A percentile compares a stretch with the other conserved stretches of the same genome.
phyloP scores from a whole-genome alignment of 2,797 vertebrate genomes.

The Aythya fuligula region DNA sequence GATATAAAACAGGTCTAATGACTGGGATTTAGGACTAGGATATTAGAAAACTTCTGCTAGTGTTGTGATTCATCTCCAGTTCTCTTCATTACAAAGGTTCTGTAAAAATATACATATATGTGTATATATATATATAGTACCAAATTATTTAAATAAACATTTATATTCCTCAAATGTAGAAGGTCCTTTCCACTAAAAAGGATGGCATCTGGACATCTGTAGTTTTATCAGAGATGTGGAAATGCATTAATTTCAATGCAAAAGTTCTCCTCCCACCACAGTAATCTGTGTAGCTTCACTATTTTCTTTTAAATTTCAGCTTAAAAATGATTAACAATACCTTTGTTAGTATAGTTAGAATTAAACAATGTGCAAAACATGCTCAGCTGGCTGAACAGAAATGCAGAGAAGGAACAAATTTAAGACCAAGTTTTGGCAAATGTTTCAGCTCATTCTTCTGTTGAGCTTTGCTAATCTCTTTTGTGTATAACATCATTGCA shows the following conservation, averaged over 20 bases:
- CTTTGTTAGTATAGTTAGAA: background rate
- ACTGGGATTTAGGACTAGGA: background rate
- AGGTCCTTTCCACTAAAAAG: background rate
- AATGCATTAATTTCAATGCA: background rate
- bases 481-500: background rate
- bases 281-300: background rate
- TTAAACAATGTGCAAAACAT: background rate
- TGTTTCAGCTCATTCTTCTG: background rate
- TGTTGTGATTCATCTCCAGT: background rate
- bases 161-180: background rate
- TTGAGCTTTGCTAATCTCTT: background rate
- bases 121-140: background rate
- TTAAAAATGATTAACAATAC: background rate
- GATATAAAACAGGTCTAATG: background rate
- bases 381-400: background rate
- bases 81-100: background rate
- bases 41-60: background rate
- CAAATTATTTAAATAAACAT: background rate
- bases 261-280: background rate
- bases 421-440: rapidly evolving
- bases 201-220: background rate
- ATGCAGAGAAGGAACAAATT: background rate
- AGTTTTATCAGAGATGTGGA: background rate
- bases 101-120: background rate
- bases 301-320: background rate